Base-by-base conservation (phyloP, 1,140 invertebrate genomes). In the Callitettix versicolor region DNA sequence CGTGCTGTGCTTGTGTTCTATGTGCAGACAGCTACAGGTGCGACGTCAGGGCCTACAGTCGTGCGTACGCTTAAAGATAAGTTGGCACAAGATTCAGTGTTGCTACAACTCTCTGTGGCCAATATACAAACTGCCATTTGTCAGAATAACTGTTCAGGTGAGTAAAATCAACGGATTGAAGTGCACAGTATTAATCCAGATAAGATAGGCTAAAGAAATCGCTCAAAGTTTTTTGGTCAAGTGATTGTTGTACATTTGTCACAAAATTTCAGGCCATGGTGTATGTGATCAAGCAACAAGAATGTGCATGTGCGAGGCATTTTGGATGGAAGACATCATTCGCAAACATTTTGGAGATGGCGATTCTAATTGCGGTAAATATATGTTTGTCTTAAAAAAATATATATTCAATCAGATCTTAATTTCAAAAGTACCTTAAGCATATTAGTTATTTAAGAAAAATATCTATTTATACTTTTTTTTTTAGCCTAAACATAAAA, bases 301-400 rank as follows among this genome's bases (percentile, higher is more conserved):
- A 64, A 76, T 81, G 48, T 97, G 93, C 65, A 74, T 88, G 46
- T 97, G 93, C 73, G 89, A 95, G 71, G 86, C 90, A 24, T 96
- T 95, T 74, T 97, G 92, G 92, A 95, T 95, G 89, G 84, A 91
- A 65, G 81, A 85, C 69, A 69, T 82, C 47, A 73, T 86, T 66
- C 71, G 79, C 58, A 74, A 76, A 57, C 72, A 79, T 68, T 75
- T 81, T 67, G 73, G 76, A 55, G 76, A 79, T 63, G 76, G 76
- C 30, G 80, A 86, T 62, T 79, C 80, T 3, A 86, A 90, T 69
- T 90, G 86, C 69, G 86, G 85, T 85, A 71, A 77, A 79, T 69
- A n/a, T n/a, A 64, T 74, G 9, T 18, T n/a, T n/a, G n/a, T n/a
- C n/a, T n/a, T n/a, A n/a, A n/a, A n/a, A n/a, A n/a, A n/a, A n/a